phyloP scores from a whole-genome alignment of 2,888 invertebrate species.

The Seira ritae region DNA sequence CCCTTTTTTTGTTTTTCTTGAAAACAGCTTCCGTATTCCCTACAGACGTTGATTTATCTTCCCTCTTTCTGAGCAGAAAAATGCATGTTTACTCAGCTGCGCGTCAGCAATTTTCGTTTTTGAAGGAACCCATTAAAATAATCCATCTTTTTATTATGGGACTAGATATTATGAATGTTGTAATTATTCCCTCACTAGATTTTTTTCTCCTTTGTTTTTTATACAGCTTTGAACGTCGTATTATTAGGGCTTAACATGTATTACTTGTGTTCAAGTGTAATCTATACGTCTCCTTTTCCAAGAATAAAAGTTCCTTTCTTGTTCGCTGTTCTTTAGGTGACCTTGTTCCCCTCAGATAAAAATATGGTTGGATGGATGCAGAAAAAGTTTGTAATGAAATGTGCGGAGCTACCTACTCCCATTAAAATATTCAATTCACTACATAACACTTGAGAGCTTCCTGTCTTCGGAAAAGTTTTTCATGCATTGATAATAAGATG shows the following conservation, averaged over 20 bases:
- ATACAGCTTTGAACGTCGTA: background rate
- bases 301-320: too few relatives aligned
- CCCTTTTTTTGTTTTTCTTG: background rate
- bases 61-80: conserved; percentile 4
- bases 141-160: conserved; percentile 35
- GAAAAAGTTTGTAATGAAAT: too few relatives aligned
- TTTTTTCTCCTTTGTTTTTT: conserved; percentile 3
- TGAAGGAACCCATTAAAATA: conserved; percentile 26
- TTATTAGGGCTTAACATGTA: background rate
- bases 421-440: too few relatives aligned
- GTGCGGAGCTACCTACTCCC: too few relatives aligned
- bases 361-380: conserved; percentile 1
- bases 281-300: too few relatives aligned
- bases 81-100: conserved; percentile 33
- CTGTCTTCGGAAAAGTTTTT: too few relatives aligned
- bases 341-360: background rate
- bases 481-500: too few relatives aligned
- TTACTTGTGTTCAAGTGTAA: conserved; percentile 1
- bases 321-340: background rate
- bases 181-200: conserved; percentile 2
- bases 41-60: conserved; percentile 38
- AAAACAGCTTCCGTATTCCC: conserved; percentile 11
- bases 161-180: conserved; percentile 16
- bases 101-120: conserved; percentile 7
- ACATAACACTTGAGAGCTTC: too few relatives aligned